Evolutionary conservation across 1,140 invertebrate genomes (phyloP).

Genomic region (Ips nitidus): DNA sequence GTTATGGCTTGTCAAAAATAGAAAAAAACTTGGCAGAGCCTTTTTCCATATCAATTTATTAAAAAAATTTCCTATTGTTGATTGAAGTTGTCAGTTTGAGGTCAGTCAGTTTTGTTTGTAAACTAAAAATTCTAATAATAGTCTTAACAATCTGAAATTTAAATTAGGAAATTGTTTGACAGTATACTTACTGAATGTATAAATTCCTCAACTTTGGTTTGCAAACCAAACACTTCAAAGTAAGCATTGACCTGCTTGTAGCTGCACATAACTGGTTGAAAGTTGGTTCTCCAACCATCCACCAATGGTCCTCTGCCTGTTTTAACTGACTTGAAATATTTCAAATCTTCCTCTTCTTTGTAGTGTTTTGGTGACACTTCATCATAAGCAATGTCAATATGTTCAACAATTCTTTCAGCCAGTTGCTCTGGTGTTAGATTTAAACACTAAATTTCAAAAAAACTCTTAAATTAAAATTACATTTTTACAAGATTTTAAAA

Average conservation of each 20-base stretch:
- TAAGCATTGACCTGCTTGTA: conserved; percentile 86
- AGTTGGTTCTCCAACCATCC: conserved; percentile 76
- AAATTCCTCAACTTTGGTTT: conserved; percentile 86
- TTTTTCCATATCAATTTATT: too few species aligned
- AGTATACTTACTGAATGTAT: conserved; percentile 71
- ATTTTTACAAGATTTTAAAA: not conserved
- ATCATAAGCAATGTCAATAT: conserved; percentile 87
- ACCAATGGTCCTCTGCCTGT: conserved; percentile 79
- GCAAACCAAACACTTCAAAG: conserved; percentile 91
- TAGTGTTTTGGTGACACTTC: conserved; percentile 83
- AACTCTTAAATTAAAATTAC: not conserved
- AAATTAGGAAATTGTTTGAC: too few species aligned
- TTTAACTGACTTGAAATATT: conserved; percentile 80
- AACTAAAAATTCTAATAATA: not conserved
- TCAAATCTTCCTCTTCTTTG: conserved; percentile 84
- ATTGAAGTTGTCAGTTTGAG: too few species aligned
- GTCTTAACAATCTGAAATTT: not conserved
- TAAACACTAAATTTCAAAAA: conserved; percentile 65
- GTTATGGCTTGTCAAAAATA: too few species aligned
- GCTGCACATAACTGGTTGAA: conserved; percentile 88
- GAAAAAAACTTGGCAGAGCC: too few species aligned
- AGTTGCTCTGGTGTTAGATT: conserved; percentile 74
- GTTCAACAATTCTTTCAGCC: conserved; percentile 72
- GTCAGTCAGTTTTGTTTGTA: not conserved
- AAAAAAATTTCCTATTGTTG: too few species aligned